Conservation (phyloP, 2,797 vertebrate species). For the Ptychobarbus kaznakovi region DNA sequence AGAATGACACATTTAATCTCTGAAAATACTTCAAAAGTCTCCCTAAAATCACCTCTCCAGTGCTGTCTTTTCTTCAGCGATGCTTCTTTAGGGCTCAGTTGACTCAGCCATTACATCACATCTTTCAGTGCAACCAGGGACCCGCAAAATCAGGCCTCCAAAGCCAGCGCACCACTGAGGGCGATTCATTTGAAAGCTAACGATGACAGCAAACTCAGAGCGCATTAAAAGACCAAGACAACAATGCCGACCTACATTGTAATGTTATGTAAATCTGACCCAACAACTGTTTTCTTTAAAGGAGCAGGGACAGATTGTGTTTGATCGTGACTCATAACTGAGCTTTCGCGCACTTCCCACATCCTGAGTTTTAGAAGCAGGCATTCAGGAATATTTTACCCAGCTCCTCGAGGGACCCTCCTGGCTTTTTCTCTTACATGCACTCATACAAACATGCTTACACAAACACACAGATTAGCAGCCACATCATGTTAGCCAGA, state of each 20-base stretch:
- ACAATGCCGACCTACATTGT: conserved; percentile 72
- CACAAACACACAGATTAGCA: conserved; percentile 61
- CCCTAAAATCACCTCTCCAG: conserved; percentile 2
- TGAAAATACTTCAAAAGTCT: conserved; percentile 1
- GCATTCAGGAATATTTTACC: conserved; percentile 70
- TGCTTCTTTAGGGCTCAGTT: conserved; percentile 64
- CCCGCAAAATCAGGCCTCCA: conserved; percentile 73
- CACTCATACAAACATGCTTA: conserved; percentile 42
- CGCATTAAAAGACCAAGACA: conserved; percentile 43
- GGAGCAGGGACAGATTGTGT: conserved; percentile 69
- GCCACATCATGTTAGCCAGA: conserved; percentile 73
- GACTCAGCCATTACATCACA: conserved; percentile 76
- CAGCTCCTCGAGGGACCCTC: conserved; percentile 67
- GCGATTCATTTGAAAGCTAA: conserved; percentile 78
- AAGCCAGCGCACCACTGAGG: conserved; percentile 71
- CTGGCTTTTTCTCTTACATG: conserved; percentile 32
- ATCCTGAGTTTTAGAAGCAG: conserved; percentile 73
- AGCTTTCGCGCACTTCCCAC: conserved; percentile 63
- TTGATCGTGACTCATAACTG: conserved; percentile 70
- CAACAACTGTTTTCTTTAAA: conserved; percentile 72
- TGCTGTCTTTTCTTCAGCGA: conserved; percentile 12
- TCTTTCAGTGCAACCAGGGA: conserved; percentile 72
- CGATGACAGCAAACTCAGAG: conserved; percentile 72
- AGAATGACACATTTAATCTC: background rate
- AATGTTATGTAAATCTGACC: conserved; percentile 82